A percentile compares a stretch with the other conserved stretches of the same genome.
Conservation (phyloP, 2,113 vertebrate species). For the Anoura caudifer region DNA sequence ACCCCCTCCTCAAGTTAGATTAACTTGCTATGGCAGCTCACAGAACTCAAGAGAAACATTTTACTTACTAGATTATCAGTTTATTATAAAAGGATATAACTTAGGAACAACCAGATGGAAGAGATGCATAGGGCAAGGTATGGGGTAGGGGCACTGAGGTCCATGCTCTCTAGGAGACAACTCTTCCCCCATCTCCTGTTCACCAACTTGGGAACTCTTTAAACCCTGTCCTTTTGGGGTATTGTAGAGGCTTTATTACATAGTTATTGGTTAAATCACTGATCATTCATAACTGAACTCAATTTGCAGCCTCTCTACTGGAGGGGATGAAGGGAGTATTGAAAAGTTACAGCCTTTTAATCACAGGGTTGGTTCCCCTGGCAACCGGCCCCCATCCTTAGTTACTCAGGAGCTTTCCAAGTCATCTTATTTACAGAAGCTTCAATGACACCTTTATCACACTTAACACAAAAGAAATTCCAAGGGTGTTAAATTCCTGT, state of each 20-base stretch:
- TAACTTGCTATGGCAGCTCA: not conserved
- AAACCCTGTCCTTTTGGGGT: not conserved
- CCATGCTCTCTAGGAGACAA: not conserved
- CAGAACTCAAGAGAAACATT: not conserved
- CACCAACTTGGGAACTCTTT: not conserved
- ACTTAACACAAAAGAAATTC: not conserved
- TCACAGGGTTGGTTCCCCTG: not conserved
- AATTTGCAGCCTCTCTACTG: not conserved
- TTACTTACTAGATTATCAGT: not conserved
- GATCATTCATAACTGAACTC: not conserved
- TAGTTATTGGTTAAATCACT: not conserved
- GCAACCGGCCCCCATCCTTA: not conserved
- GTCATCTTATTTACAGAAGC: not conserved
- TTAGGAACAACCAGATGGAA: not conserved
- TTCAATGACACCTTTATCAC: not conserved
- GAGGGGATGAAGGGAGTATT: not conserved
- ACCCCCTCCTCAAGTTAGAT: not conserved
- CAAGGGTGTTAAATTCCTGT: not conserved
- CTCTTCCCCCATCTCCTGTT: not conserved
- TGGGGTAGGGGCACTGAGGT: not conserved
- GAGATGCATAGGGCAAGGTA: not conserved
- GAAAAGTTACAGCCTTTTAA: not conserved
- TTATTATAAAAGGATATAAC: not conserved
- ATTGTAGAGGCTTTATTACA: not conserved
- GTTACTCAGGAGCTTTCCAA: not conserved